Base-by-base conservation (phyloP, 92 coral and sea anemone genomes). In the Paramuricea clavata region DNA sequence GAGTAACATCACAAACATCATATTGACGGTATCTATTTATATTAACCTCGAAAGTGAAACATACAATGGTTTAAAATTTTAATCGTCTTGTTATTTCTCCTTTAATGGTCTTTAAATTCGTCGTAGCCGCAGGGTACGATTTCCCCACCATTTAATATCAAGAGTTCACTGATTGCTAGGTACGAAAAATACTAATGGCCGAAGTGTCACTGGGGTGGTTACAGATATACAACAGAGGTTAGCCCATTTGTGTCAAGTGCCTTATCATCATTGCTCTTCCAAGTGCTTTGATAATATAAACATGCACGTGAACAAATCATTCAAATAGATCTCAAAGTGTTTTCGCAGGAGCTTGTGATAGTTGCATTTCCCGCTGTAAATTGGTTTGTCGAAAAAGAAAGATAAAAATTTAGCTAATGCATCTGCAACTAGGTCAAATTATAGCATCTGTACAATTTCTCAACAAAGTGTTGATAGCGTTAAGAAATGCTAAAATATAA, bases 351-450 rank as follows among this genome's bases (percentile, higher is more conserved):
- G 11, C 15, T 54, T 54, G 35, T 64, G 35, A 27, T 64, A 16
- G 2, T 13, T 9, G 27, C 2, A 1, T 27, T 8, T 26, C 25
- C 65, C 39, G 3, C 17, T 64, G 35, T 64, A 64, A 31, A 64
- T 30, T 30, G n/a, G 35, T 30, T 64, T 64, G 70, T 64, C 15
- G 70, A 64, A 64, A 64, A 11, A n/a, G n/a, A n/a, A n/a, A n/a
- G 44, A 10, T 10, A 4, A 10, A 39, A 39, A 39, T 39, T 39
- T 39, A 39, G 10, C 44, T 39, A 39, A 39, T 39, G 44, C 44
- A 39, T 39, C 5, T 39, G 10, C 44, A n/a, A n/a, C 5, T 39
- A 39, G 44, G 44, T 39, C 44, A 39, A 6, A 54, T 21, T 17
- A 50, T 16, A 50, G 59, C 59, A 50, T 50, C 59, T 50, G 59